These are phyloP conservation scores for Phragmatobia fuliginosa DNA, from an alignment of 2,888 invertebrate genomes.

Conservation along the genomic window DNA sequence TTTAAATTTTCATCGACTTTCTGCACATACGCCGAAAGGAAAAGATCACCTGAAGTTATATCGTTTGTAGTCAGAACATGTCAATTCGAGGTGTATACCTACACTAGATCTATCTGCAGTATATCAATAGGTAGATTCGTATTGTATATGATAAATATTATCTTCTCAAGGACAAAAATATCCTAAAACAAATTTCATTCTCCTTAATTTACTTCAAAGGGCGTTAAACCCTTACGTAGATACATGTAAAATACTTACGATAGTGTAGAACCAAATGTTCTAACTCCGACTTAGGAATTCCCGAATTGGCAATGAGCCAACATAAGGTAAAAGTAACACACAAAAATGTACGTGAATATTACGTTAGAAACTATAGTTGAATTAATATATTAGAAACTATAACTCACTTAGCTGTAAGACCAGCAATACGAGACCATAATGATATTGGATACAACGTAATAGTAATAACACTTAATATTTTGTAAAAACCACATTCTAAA, in stretches of 20 bases:
- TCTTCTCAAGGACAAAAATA: no score
- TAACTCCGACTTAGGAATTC: conserved; percentile 35
- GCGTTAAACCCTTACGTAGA: conserved; percentile 36
- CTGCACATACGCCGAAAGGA: no score
- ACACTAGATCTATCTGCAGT: no score
- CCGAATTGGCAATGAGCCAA: conserved; percentile 38
- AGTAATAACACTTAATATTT: conserved; percentile 60
- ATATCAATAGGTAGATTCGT: no score
- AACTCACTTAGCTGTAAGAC: conserved; percentile 32
- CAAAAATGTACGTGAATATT: conserved; percentile 35
- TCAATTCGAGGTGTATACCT: no score
- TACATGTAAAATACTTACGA: conserved; percentile 26
- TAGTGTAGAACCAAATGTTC: conserved; percentile 28
- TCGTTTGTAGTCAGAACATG: no score
- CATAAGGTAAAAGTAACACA: conserved; percentile 34
- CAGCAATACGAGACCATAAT: conserved; percentile 29
- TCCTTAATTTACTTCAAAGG: conserved; percentile 24
- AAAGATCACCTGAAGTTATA: no score
- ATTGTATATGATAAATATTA: no score
- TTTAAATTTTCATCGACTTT: no score
- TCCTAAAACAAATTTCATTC: conserved; percentile 5
- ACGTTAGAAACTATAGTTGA: no score
- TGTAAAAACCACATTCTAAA: conserved; percentile 64
- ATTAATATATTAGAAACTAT: conserved; percentile 28
- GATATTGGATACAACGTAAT: conserved; percentile 36